These are phyloP conservation scores for Cydia fagiglandana DNA, from an alignment of 1,140 invertebrate species.

Conservation along the genomic window DNA sequence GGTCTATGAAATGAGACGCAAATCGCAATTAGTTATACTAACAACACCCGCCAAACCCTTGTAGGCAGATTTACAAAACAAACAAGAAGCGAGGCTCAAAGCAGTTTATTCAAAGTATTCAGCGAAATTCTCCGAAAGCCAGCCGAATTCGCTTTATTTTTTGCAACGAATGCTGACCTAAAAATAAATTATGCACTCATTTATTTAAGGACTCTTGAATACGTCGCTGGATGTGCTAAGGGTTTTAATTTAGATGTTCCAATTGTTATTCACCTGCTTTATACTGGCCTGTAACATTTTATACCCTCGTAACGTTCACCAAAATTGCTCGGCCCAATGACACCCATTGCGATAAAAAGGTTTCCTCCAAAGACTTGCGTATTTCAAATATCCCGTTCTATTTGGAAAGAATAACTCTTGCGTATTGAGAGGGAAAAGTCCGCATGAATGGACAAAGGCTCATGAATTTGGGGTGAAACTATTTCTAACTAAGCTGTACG, in stretches of 20 bases:
- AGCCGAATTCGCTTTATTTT: not conserved
- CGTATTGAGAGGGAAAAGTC: constrained; percentile 17
- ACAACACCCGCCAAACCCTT: constrained; percentile 16
- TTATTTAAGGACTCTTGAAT: constrained; percentile 11
- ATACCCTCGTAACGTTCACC: constrained; percentile 18
- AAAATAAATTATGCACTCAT: constrained; percentile 23
- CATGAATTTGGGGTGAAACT: constrained; percentile 11
- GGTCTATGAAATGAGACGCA: not conserved
- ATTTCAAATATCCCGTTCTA: not conserved
- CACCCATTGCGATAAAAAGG: constrained; percentile 23
- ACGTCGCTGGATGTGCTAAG: not conserved
- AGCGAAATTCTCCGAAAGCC: not conserved
- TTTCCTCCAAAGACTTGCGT: not conserved
- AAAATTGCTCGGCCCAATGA: constrained; percentile 18
- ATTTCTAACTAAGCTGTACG: constrained; percentile 20
- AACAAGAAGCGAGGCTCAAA: not conserved
- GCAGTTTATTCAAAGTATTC: constrained; percentile 4
- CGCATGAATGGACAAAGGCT: constrained; percentile 20
- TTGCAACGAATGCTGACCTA: constrained; percentile 3
- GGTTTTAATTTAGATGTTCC: constrained; percentile 10
- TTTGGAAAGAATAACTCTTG: constrained; percentile 1
- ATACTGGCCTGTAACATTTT: constrained; percentile 15
- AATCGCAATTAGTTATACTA: constrained; percentile 24
- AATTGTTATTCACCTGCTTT: constrained; percentile 13
- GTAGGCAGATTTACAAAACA: constrained; percentile 14